A percentile compares a stretch with the other conserved stretches of the same genome.
These are phyloP conservation scores for Notolepis coatsorum DNA, from an alignment of 2,797 vertebrate genomes.

Conservation along the genomic window DNA sequence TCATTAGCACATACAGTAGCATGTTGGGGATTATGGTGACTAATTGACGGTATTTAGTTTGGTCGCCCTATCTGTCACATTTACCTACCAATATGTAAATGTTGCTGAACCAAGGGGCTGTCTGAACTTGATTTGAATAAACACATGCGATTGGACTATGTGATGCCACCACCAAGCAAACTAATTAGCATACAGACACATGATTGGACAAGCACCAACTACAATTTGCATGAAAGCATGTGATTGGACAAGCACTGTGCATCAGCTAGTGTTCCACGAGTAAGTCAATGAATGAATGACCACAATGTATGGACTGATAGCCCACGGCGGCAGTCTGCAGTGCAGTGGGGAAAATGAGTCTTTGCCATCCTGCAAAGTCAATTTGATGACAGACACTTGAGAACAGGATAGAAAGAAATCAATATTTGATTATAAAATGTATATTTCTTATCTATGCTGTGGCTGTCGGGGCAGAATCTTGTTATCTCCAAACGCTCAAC, in stretches of 20 bases:
- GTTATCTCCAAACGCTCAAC: slow-evolving; percentile 87
- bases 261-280: neutral
- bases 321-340: no score
- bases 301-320: no score
- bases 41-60: no score
- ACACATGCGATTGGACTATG: neutral
- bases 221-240: neutral
- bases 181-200: neutral
- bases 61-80: no score
- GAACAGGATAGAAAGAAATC: slow-evolving; percentile 80
- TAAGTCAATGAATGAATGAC: neutral
- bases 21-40: no score
- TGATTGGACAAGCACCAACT: neutral
- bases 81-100: no score
- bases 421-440: slow-evolving; percentile 95
- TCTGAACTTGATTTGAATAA: neutral
- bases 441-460: slow-evolving; percentile 91
- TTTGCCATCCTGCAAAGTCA: slow-evolving; percentile 68
- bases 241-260: neutral
- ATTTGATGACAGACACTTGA: slow-evolving; percentile 72
- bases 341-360: slow-evolving; percentile 36
- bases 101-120: neutral
- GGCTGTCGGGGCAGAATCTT: slow-evolving; percentile 84
- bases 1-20: no score
- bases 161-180: neutral